These are phyloP conservation scores for Adela reaumurella DNA, from an alignment of 2,888 invertebrate genomes.

Conservation along the genomic window DNA sequence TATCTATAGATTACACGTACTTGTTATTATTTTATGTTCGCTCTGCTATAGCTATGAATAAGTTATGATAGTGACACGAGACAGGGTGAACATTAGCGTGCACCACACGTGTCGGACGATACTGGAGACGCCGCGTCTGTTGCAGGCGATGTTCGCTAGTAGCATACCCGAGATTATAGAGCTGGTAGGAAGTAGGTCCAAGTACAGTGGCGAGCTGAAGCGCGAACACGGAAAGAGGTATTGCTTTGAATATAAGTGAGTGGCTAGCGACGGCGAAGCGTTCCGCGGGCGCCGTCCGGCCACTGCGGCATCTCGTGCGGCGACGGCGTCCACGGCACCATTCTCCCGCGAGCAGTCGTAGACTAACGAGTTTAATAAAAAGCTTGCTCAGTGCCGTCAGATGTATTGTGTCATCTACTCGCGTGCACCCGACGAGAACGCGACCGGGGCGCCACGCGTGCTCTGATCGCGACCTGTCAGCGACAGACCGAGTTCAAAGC, in stretches of 20 bases:
- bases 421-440: constrained; percentile 31
- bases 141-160: constrained; percentile 99
- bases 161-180: constrained; percentile 99
- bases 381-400: constrained; percentile 60
- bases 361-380: constrained; percentile 14
- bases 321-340: constrained; percentile 28
- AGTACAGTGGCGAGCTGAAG: constrained; percentile 99
- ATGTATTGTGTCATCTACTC: constrained; percentile 59
- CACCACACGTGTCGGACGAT: constrained; percentile 29
- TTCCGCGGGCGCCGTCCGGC: constrained; percentile 14
- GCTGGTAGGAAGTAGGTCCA: constrained; percentile 98
- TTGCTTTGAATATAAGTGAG: constrained; percentile 49
- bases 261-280: constrained; percentile 44
- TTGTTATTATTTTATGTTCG: constrained; percentile 45
- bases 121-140: constrained; percentile 39
- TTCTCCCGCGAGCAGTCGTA: constrained; percentile 29
- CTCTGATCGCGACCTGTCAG: constrained; percentile 14
- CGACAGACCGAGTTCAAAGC: constrained; percentile 17
- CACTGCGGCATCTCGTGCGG: constrained; percentile 1
- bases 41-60: constrained; percentile 49
- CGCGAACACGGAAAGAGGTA: constrained; percentile 99
- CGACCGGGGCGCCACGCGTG: constrained; percentile 14
- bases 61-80: constrained; percentile 44
- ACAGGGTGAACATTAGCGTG: constrained; percentile 53
- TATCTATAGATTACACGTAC: constrained; percentile 47